These are phyloP conservation scores for Euphonia xanthogaster DNA, from an alignment of 2,797 vertebrate species.

Conservation along the genomic window DNA sequence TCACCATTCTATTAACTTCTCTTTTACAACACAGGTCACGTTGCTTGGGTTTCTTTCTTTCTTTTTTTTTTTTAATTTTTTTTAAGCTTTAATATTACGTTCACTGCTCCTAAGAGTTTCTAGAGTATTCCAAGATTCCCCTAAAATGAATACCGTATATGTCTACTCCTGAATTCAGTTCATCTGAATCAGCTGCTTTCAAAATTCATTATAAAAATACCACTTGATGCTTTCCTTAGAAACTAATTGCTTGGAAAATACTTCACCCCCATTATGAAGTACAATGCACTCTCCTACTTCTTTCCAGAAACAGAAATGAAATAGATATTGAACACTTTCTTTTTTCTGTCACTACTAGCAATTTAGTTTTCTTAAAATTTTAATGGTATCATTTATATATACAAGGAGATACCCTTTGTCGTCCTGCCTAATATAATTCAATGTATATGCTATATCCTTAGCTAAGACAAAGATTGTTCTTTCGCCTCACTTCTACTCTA, in stretches of 20 bases:
- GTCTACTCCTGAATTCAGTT: not conserved
- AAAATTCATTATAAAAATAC: not conserved
- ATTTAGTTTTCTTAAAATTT: conserved; percentile 17
- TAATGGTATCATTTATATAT: not conserved
- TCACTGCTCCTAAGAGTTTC: not conserved
- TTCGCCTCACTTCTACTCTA: not conserved
- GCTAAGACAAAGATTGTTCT: not conserved
- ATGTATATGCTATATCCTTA: not conserved
- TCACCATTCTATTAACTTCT: not conserved
- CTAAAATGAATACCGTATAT: not conserved
- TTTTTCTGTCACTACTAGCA: not conserved
- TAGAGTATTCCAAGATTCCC: not conserved
- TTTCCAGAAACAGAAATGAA: conserved; percentile 11
- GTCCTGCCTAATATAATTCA: not conserved
- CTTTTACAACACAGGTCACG: not conserved
- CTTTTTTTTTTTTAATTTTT: not conserved
- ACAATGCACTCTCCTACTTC: not conserved
- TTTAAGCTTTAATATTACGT: not conserved
- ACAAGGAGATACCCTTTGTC: not conserved
- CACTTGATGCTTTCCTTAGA: conserved; percentile 11
- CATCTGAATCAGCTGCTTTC: conserved; percentile 19
- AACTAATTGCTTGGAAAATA: conserved; percentile 49
- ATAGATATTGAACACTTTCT: not conserved
- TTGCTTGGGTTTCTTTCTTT: not conserved
- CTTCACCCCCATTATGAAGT: conserved; percentile 2